Base-by-base conservation (phyloP, 2,797 vertebrate genomes). In the Darevskia nairensis region DNA sequence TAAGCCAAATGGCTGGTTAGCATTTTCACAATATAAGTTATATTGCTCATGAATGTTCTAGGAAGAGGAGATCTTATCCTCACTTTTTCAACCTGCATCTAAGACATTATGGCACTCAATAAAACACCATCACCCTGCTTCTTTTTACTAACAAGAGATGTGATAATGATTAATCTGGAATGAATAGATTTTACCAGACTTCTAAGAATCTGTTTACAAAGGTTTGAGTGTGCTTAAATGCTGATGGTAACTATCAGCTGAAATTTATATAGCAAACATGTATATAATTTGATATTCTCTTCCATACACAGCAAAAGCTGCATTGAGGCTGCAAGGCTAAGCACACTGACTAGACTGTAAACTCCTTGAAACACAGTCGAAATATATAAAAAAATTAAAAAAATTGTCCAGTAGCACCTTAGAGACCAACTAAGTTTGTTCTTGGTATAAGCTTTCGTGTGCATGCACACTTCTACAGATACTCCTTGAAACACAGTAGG, bases 11-110 rank as follows among this genome's bases (percentile, higher is more conserved):
- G 11, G 44, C 84, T 79, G 86, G 41, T n/a, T 44, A 91, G 83
- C 87, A 88, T 89, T 90, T 86, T 89, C 44, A 21, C 10, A 83
- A 82, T 90, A 50, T 85, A 5, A 80, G 39, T 71, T n/a, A 29
- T 75, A 6, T 69, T 44, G 46, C 87, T 84, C 89, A 83, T 35
- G 88, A 92, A 89, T 88, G 21, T 68, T 90, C 35, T 23, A 89
- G 76, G 90, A 88, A 94, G 80, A 89, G 17, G 1, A 76, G 88
- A 92, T 75, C 4, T 89, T 74, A 66, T 46, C 83, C 74, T 93
- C 79, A 76, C 32, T 83, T 64, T 0, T 86, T 35, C 66, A 91
- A 69, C 59, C 82, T 89, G 83, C 32, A 69, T 41, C 8, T 89
- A 35, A 61, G 4, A 90, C 10, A 0, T 5, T 66, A 79, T 10